phyloP scores from a whole-genome alignment of 2,888 invertebrate species.

The Allophyes oxyacanthae region DNA sequence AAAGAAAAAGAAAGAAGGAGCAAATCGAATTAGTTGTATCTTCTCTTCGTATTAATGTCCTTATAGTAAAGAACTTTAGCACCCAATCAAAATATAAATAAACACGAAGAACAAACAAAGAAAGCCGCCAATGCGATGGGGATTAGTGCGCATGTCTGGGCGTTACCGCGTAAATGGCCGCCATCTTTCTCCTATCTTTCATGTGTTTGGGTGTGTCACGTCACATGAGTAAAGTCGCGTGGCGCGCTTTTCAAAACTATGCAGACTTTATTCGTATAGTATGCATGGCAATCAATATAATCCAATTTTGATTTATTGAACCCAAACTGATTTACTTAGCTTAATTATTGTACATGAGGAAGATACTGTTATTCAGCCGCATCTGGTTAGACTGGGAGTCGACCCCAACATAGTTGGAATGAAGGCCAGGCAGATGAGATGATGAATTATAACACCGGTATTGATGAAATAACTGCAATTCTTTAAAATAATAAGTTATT shows the following conservation, averaged over 20 bases:
- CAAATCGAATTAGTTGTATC: no score
- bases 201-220: constrained; percentile 48
- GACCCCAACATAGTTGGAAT: no score
- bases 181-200: constrained; percentile 31
- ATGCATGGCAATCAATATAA: background rate
- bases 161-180: constrained; percentile 47
- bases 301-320: background rate
- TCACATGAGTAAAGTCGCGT: no score
- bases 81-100: constrained; percentile 13
- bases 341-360: no score
- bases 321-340: background rate
- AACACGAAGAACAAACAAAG: constrained; percentile 46
- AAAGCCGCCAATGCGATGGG: constrained; percentile 36
- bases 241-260: constrained; percentile 47
- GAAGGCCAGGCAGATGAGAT: no score
- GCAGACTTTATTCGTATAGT: constrained; percentile 15
- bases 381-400: no score
- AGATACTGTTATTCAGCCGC: no score
- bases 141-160: constrained; percentile 45
- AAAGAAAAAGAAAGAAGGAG: no score
- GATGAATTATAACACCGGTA: no score
- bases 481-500: no score
- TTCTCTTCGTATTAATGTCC: background rate
- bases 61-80: constrained; percentile 12
- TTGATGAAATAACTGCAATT: no score